A percentile compares a stretch with the other conserved stretches of the same genome.
phyloP scores from a whole-genome alignment of 2,888 invertebrate genomes.

The Sussaba pulchella region DNA sequence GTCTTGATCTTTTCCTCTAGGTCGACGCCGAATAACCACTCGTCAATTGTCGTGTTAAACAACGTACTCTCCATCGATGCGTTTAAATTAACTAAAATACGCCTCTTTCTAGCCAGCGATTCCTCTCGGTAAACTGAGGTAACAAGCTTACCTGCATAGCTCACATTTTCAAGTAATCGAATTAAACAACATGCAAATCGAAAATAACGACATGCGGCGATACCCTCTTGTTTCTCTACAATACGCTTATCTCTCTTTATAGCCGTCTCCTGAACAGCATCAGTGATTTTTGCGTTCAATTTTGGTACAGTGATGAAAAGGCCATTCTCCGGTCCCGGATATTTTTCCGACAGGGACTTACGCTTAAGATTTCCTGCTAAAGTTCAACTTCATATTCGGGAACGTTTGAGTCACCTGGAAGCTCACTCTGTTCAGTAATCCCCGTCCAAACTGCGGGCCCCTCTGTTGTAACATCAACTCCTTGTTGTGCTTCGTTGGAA shows the following conservation, averaged over 20 bases:
- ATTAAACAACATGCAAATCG: slow-evolving; percentile 25
- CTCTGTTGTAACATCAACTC: too few relatives aligned
- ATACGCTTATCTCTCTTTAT: slow-evolving; percentile 51
- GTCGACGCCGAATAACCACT: slow-evolving; percentile 60
- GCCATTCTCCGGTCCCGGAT: slow-evolving; percentile 49
- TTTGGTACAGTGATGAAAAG: slow-evolving; percentile 46
- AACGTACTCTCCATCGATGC: slow-evolving; percentile 45
- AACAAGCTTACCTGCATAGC: slow-evolving; percentile 25
- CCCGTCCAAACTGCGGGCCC: too few relatives aligned
- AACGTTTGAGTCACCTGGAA: too few relatives aligned
- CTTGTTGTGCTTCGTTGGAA: too few relatives aligned
- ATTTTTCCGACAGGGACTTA: slow-evolving; percentile 52
- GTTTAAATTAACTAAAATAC: slow-evolving; percentile 47
- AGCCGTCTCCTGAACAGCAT: slow-evolving; percentile 33
- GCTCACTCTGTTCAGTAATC: too few relatives aligned
- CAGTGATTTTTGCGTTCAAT: slow-evolving; percentile 48
- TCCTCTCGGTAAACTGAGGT: slow-evolving; percentile 64
- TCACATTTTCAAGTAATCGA: slow-evolving; percentile 41
- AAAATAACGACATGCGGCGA: slow-evolving; percentile 56
- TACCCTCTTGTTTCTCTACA: slow-evolving; percentile 53
- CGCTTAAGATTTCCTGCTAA: too few relatives aligned
- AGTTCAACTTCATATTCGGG: too few relatives aligned
- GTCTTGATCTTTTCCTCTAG: slow-evolving; percentile 38
- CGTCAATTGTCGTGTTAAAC: slow-evolving; percentile 44
- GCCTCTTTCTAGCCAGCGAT: slow-evolving; percentile 37